phyloP scores from a whole-genome alignment of 2,888 invertebrate genomes.

The Protodeltote pygarga region DNA sequence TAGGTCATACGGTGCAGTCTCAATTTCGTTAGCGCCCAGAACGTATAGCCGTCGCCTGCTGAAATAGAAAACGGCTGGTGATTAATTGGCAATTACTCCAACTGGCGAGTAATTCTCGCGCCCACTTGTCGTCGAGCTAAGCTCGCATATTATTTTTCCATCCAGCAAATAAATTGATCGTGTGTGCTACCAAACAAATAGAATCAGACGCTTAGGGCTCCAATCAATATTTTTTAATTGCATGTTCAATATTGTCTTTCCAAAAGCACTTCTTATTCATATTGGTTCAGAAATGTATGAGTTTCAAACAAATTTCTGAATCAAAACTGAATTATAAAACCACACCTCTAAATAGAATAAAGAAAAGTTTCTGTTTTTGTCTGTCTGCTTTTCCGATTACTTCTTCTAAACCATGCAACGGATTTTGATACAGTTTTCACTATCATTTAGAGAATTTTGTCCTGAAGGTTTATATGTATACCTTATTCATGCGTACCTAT shows the following conservation, averaged over 20 bases:
- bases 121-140: conserved; percentile 77
- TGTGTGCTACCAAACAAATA: conserved; percentile 35
- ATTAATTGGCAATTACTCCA: conserved; percentile 86
- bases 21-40: conserved; percentile 69
- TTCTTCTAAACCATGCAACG: no score
- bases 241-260: conserved; percentile 11
- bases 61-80: conserved; percentile 85
- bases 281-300: no score
- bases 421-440: no score
- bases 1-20: conserved; percentile 65
- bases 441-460: no score
- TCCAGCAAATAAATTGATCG: conserved; percentile 64
- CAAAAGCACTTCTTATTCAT: no score
- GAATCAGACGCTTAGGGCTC: conserved; percentile 27
- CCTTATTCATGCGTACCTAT: no score
- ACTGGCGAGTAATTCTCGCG: conserved; percentile 77
- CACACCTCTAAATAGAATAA: no score
- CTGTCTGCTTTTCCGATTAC: no score
- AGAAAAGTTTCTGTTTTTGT: no score
- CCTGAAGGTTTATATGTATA: no score
- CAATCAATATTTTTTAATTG: conserved; percentile 37
- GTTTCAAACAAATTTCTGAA: not conserved
- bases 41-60: conserved; percentile 61
- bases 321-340: not conserved
- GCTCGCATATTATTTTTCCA: conserved; percentile 70